A percentile compares a stretch with the other conserved stretches of the same genome.
phyloP scores from a whole-genome alignment of 1,140 invertebrate species.

The Heliconius melpomene region DNA sequence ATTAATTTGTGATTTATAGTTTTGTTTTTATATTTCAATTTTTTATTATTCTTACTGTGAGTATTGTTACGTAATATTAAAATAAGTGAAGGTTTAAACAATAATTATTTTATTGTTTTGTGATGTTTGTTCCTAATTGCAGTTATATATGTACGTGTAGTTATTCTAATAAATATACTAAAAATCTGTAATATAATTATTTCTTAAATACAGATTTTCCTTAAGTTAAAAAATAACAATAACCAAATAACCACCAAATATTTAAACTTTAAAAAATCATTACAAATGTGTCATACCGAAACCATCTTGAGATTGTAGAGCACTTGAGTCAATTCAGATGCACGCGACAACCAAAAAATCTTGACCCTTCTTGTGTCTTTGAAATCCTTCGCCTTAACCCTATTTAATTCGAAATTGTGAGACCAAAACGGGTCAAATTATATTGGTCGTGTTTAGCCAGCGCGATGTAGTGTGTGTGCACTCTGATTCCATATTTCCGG shows the following conservation, averaged over 20 bases:
- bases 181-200: background rate
- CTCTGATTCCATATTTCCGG: slow-evolving; percentile 77
- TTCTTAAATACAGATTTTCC: background rate
- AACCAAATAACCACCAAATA: slow-evolving; percentile 24
- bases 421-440: slow-evolving; percentile 53
- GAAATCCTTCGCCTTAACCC: slow-evolving; percentile 41
- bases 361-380: slow-evolving; percentile 53
- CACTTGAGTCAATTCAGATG: slow-evolving; percentile 74
- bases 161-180: background rate
- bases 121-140: background rate
- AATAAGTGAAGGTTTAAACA: background rate
- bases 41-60: slow-evolving; percentile 31
- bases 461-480: slow-evolving; percentile 64
- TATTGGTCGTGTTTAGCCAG: slow-evolving; percentile 55
- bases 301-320: slow-evolving; percentile 60
- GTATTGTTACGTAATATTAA: slow-evolving; percentile 15
- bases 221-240: background rate
- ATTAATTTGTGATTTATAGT: slow-evolving; percentile 31
- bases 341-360: slow-evolving; percentile 53
- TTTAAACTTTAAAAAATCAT: slow-evolving; percentile 27
- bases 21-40: slow-evolving; percentile 17
- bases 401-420: slow-evolving; percentile 46
- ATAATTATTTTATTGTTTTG: background rate
- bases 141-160: background rate
- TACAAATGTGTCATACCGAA: slow-evolving; percentile 38